Conservation (phyloP, 2,888 invertebrate genomes). For the Dichetophora obliterata region DNA sequence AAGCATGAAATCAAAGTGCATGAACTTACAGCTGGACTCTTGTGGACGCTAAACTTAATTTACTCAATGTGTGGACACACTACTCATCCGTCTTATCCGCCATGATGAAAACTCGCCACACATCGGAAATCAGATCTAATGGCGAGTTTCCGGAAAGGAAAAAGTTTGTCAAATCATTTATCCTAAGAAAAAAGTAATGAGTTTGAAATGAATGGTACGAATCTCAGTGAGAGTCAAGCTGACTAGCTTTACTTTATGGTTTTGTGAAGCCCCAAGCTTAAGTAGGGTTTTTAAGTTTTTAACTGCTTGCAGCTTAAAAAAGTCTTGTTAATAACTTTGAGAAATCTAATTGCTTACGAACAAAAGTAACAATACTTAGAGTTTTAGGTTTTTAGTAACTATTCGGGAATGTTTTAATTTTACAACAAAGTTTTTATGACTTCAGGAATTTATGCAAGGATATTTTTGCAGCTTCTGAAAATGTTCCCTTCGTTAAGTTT, state of each 20-base stretch:
- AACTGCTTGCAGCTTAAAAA: too few species aligned
- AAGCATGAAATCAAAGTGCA: conserved; percentile 1
- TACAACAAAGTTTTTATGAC: neutral
- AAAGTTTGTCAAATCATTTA: conserved; percentile 61
- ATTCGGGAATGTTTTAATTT: neutral
- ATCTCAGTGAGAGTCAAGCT: neutral
- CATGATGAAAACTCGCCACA: conserved; percentile 14
- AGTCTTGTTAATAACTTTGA: too few species aligned
- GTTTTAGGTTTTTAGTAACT: neutral
- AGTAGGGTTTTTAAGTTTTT: too few species aligned
- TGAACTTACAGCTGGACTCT: neutral
- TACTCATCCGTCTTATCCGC: conserved; percentile 36
- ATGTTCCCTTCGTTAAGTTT: conserved; percentile 51
- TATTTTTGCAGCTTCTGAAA: conserved; percentile 6
- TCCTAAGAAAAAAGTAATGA: conserved; percentile 27
- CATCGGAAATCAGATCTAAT: conserved; percentile 62
- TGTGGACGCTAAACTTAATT: neutral
- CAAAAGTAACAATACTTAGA: too few species aligned
- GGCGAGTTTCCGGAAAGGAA: conserved; percentile 65
- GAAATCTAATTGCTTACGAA: too few species aligned
- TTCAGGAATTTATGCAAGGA: too few species aligned
- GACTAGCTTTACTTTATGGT: neutral
- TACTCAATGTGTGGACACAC: neutral
- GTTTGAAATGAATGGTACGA: neutral
- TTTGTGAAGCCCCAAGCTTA: neutral